Base-by-base conservation (phyloP, 2,888 invertebrate species). In the Allophyes oxyacanthae region DNA sequence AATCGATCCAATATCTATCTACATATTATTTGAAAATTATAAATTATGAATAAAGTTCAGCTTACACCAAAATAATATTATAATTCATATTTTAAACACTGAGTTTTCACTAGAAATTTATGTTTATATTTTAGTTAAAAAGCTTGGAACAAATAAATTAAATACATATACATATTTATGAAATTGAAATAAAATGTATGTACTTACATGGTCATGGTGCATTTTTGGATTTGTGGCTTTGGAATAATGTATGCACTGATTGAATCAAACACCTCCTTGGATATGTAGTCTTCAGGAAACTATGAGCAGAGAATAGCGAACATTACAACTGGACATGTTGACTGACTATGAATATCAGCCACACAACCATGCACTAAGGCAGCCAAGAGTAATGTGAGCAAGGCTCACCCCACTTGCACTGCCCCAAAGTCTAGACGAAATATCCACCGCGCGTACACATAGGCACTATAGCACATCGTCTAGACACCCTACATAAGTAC, bases 221-320 rank as follows among this genome's bases (percentile, higher is more conserved):
- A 97, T 72, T 97, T 95, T 83, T 98, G 97, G 32, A 99, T 95
- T 82, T 98, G 98, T 26, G 97, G 97, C 89, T 99, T 99, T 3
- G 99, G 99, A 83, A 99, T 99, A 68, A 99, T 98, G 84, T 98
- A 99, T 20, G 97, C 98, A 85, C 97, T 98, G 55, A 99, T 96
- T 57, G 98, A 97, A 94, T 99, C 98, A 94, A 99, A 99, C 14
- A 97, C 95, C 79, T 99, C 99, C 88, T 99, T 99, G 0, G 97
- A 97, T 43, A 99, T 96, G 84, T 97, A 98, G 83, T 98, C 97
- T 79, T 97, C 97, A 6, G 99, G 99, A 55, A 98, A 97, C 97
- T 97, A 86, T 56, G 38, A 53, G n/a, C 28, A 65, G 50, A 44
- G 6, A n/a, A 65, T 45, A 72, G n/a, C 44, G 8, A 43, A 48